Evolutionary conservation across 2,797 vertebrate genomes (phyloP).

Genomic region (Betta splendens): DNA sequence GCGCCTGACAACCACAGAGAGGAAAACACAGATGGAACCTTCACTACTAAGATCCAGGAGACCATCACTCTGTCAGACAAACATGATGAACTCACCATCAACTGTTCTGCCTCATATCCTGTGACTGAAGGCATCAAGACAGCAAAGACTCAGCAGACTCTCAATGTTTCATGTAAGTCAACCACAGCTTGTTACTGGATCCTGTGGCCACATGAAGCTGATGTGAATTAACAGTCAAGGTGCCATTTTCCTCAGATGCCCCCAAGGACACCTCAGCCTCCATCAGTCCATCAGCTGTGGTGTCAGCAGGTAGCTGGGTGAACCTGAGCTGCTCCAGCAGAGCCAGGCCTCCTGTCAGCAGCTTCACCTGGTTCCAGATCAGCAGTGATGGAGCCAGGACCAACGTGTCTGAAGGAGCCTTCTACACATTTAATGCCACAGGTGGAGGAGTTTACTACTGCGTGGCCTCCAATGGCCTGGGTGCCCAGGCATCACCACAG

Average conservation of each 20-base stretch:
- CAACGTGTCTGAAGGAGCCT: constrained; percentile 19
- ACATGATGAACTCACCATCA: background rate
- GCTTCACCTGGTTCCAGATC: constrained; percentile 62
- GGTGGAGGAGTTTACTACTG: too few relatives aligned
- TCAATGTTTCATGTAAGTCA: background rate
- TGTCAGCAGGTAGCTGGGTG: constrained; percentile 54
- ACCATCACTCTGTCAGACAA: background rate
- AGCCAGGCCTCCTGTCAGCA: constrained; percentile 58
- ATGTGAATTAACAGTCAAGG: background rate
- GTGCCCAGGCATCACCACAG: constrained; percentile 16
- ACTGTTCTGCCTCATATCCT: background rate
- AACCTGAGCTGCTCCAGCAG: constrained; percentile 69
- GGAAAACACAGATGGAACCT: constrained; percentile 45
- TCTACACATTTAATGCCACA: too few relatives aligned
- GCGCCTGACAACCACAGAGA: constrained; percentile 13
- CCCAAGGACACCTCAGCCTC: constrained; percentile 54
- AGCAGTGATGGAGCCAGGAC: constrained; percentile 1
- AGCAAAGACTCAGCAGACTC: background rate
- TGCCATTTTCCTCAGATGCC: constrained; percentile 48
- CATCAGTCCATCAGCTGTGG: constrained; percentile 36
- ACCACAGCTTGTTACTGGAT: background rate
- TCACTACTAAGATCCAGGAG: constrained; percentile 17
- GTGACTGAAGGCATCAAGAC: background rate
- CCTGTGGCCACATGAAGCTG: background rate
- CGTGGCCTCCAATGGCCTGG: constrained; percentile 44